Base-by-base conservation (phyloP, 1,140 invertebrate species). In the Penaeus chinensis region DNA sequence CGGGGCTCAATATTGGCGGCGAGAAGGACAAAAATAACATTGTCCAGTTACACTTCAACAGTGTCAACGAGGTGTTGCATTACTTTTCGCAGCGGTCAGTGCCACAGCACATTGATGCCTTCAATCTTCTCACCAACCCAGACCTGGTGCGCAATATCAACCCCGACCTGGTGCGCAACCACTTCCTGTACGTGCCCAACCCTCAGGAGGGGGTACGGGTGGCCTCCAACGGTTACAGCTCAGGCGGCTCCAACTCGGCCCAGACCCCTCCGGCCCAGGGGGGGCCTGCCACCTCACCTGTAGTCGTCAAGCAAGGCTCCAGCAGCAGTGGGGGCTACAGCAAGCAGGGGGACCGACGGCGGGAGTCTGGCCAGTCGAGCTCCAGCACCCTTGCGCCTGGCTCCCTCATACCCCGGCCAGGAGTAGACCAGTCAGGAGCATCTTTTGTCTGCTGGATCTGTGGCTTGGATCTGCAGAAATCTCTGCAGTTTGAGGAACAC, bases 51-150 rank as follows among this genome's bases (percentile, higher is more conserved):
- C 90, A 90, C 66, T 90, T 90, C 82, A 90, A 89, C 83, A 89
- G 87, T 88, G 84, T 89, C 77, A 89, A 82, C 71, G 90, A 90
- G 85, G 85, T 90, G 77, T 87, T 90, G 74, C 90, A 90, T 87
- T 90, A 90, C 82, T 90, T 90, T 89, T 90, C 90, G 32, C 90
- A 89, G 81, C 79, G 90, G 88, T 85, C 90, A 81, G 88, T 90
- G 62, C 87, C 88, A 84, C 90, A 90, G 85, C 88, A 90, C 81
- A 88, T 90, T 84, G 90, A 90, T 87, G 88, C 90, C 60, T 88
- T 90, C 63, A 90, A 89, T 85, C 85, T 90, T 83, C 85, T 90
- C 27, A 80, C 89, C 77, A 90, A 89, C 69, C 84, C 90, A 84
- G 90, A 90, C 80, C 71, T 90, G 85, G 90, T 90, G 82, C 87